These are phyloP conservation scores for Caenorhabditis sp. DNA, from an alignment of 2,888 invertebrate species.

Conservation along the genomic window DNA sequence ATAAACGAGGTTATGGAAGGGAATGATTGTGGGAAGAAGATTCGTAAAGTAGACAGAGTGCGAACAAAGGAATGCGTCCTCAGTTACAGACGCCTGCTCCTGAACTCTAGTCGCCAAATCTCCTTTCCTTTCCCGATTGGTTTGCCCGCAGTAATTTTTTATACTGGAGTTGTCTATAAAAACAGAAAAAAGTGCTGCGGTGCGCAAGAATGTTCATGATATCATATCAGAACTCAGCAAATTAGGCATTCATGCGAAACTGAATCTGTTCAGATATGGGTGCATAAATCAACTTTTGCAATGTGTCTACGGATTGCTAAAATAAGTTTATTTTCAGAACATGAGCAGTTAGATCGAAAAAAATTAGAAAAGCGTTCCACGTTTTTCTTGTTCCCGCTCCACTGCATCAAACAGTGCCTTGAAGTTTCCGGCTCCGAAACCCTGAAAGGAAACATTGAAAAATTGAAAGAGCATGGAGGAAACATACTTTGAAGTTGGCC, in stretches of 20 bases:
- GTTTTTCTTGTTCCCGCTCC: conserved; percentile 93
- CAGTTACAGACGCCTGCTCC: not conserved
- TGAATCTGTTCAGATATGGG: too few species aligned
- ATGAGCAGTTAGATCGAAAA: not conserved
- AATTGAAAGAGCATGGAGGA: not conserved
- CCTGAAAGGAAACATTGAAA: conserved; percentile 86
- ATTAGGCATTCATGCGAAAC: too few species aligned
- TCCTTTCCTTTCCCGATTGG: not conserved
- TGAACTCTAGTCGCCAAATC: not conserved
- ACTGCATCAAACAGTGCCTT: conserved; percentile 98
- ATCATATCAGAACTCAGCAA: too few species aligned
- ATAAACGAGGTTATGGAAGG: too few species aligned
- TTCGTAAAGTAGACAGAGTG: too few species aligned
- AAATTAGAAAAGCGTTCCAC: conserved; percentile 92
- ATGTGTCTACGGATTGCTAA: too few species aligned
- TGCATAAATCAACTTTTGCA: too few species aligned
- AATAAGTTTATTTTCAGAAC: conserved; percentile 31
- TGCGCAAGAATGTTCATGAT: too few species aligned
- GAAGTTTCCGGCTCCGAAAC: conserved; percentile 99
- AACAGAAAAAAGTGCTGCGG: too few species aligned
- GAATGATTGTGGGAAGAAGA: too few species aligned
- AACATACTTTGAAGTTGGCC: conserved; percentile 90
- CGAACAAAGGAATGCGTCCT: not conserved
- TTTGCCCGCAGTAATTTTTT: not conserved
- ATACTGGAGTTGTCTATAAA: conserved; percentile 1